Base-by-base conservation (phyloP, 2,113 vertebrate species). In the Chaetops frenatus region DNA sequence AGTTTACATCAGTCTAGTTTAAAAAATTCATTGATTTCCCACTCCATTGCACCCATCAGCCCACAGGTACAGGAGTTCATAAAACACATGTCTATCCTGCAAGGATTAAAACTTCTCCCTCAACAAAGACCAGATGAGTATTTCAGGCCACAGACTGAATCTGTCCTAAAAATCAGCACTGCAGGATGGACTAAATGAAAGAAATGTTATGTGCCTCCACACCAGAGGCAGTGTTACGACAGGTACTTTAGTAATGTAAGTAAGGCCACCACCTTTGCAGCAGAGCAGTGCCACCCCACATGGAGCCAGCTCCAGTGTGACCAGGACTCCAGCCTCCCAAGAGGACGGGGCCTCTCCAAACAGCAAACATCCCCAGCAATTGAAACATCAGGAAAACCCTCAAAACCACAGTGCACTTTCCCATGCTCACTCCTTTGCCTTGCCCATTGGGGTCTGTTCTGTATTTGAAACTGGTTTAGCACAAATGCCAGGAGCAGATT, bases 401-500 rank as follows among this genome's bases (percentile, higher is more conserved):
- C 42, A 57, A 64, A 94, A n/a, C 14, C 78, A 65, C 69, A 79
- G 11, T 0, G 4, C 28, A n/a, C n/a, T 16, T 6, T 40, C 44
- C 73, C 14, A 3, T 92, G 60, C n/a, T 67, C 61, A 6, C 25
- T 69, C 40, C 48, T 64, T 9, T 29, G 48, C 60, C 38, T 29
- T 29, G 15, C 15, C 22, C 1, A 0, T 0, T 21, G 8, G 22
- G 29, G 13, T 61, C 50, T 1, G 0, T 9, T 69, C 27, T 24
- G 21, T 44, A 35, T 60, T 58, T 71, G 10, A 71, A 78, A 38
- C 21, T 62, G 33, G 3, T 35, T 42, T 62, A 84, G 72, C 72
- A n/a, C 42, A 66, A 78, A 38, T 36, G 29, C 20, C 64, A 57
- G 38, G 18, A 57, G 13, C 40, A 61, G 38, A 38, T 38, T 42